phyloP scores from a whole-genome alignment of 2,888 invertebrate species.

The Rugalucina vietnamica region DNA sequence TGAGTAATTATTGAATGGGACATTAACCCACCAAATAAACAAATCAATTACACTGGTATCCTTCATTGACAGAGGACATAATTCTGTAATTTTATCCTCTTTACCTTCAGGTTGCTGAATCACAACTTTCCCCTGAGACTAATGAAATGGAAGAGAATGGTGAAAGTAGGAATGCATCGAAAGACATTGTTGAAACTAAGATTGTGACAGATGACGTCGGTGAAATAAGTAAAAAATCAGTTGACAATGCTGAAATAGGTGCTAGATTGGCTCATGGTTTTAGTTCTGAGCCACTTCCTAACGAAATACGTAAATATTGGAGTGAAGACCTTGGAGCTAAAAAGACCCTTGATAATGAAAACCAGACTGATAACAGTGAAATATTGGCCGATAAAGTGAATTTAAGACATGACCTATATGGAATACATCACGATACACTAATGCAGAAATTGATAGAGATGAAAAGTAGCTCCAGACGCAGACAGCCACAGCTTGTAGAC shows the following conservation, averaged over 20 bases:
- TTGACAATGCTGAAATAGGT: background rate
- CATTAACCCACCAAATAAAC: too few species aligned
- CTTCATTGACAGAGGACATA: too few species aligned
- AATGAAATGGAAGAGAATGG: background rate
- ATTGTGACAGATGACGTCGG: background rate
- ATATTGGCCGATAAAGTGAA: background rate
- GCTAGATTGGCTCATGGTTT: too few species aligned
- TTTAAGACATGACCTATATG: slow-evolving; percentile 26
- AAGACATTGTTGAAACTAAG: background rate
- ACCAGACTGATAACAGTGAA: background rate
- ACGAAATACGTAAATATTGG: too few species aligned
- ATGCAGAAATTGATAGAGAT: slow-evolving; percentile 24
- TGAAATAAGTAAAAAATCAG: background rate
- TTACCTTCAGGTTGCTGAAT: too few species aligned
- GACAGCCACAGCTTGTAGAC: background rate
- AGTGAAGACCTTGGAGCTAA: background rate
- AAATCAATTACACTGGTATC: too few species aligned
- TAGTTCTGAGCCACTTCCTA: too few species aligned
- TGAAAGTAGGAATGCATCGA: background rate
- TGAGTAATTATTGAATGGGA: too few species aligned
- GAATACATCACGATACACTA: slow-evolving; percentile 5
- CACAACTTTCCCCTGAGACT: too few species aligned
- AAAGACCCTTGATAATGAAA: background rate
- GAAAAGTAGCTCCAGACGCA: background rate
- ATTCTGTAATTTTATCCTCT: too few species aligned